Base-by-base conservation (phyloP, 2,797 vertebrate species). In the Cryptoblepharus egeriae region DNA sequence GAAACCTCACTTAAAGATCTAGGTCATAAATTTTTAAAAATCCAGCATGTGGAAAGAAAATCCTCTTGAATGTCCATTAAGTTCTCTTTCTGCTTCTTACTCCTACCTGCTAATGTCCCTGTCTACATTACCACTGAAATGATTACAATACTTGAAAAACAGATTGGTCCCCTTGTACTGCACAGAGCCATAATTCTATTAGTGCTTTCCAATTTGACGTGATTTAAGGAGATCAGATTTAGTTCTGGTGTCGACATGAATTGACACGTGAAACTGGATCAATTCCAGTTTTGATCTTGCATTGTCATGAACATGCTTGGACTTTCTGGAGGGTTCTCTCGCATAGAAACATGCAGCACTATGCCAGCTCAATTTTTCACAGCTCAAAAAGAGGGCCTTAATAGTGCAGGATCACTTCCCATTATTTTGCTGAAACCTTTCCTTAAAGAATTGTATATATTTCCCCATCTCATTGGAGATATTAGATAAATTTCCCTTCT, bases 1-100 rank as follows among this genome's bases (percentile, higher is more conserved):
- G 83, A 77, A 86, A 63, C 4, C 1, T 82, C 75, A 52, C 72
- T 68, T 87, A 86, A 74, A 74, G 24, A 83, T 85, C 70, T 58
- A 72, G 28, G 45, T 90, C 73, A 90, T 92, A 82, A 90, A 90
- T 39, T 16, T 82, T 70, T 49, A 61, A 88, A 83, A 65, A 55
- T 87, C 87, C 71, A 78, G 57, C 88, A 64, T 64, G 60, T 64
- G 60, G 16, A 76, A 45, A 63, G 16, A 39, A 64, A 69, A 30
- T 18, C 9, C 10, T 58, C 57, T 42, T 58, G 65, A 63, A 88
- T 61, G 42, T 42, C 69, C 63, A 73, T 88, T 92, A 90, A 90
- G 84, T 73, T 82, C 65, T 65, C 42, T 70, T 90, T 30, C 69
- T 83, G 60, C 78, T 90, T 42, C 67, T 89, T 85, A 86, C 87